Base-by-base conservation (phyloP, 2,888 invertebrate genomes). In the Drosophila limbata region DNA sequence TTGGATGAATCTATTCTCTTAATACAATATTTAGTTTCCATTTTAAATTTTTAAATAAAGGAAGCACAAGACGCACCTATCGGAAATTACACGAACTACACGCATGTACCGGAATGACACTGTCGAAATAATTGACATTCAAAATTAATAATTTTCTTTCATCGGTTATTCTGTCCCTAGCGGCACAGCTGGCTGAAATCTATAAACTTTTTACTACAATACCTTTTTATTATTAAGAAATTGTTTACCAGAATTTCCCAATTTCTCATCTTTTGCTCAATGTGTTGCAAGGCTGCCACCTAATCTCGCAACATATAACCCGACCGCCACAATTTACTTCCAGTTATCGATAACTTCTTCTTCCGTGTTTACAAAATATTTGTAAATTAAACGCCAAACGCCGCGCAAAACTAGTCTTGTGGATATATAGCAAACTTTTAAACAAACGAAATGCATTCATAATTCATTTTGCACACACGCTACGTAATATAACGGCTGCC, bases 371-470 rank as follows among this genome's bases (percentile, higher is more conserved):
- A 73, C 74, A 52, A 73, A 61, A 21, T 35, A 25, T 11, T 21
- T 19, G 6, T 39, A 63, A 39, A 55, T 45, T 21, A 73, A 28
- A 35, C n/a, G n/a, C n/a, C 28, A 37, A 53, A 42, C 52, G 37
- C 11, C 21, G 37, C 28, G 48, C 17, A 45, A 19, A 73, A 78
- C 52, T 15, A 37, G 44, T 56, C 51, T 77, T 69, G 21, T 15
- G 42, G 28, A 31, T 68, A 60, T 57, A 75, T 50, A 63, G 42
- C 55, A 44, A 21, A 47, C 25, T 50, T 63, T 21, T 8, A 10
- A 62, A 64, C 70, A 62, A 69, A n/a, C 52, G 59, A 57, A 40
- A 77, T 74, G 79, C 62, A 81, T 79, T 88, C 74, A 81, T 73
- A 70, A 69, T 31, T 39, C n/a, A 62, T 47, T 48, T 40, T 48